Evolutionary conservation across 2,113 vertebrate species (phyloP), one percentile per base, ranked within the genome.

Genomic region (Prionailurus bengalensis): DNA sequence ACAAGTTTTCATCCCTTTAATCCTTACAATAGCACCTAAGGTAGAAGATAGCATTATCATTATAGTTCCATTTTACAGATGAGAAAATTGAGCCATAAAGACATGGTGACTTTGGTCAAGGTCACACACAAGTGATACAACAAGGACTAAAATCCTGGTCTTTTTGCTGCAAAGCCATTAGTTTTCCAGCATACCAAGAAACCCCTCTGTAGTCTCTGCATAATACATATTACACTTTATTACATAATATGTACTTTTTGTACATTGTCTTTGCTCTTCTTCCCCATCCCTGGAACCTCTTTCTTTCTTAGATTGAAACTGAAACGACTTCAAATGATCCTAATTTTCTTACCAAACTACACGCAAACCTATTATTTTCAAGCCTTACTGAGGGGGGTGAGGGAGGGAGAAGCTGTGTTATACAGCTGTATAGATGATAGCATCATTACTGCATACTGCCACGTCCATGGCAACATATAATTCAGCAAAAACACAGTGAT

Each of bases 321-420:
- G 65, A 92, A 98, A 97, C 12, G 15, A 97, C 92, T 97, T 97
- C 86, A 97, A 97, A 91, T 96, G 73, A 95, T 97, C 97, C 97
- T 96, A 97, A 96, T 98, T 98, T 98, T 97, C 94, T 95, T 96
- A 97, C 94, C 95, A 94, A 97, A 95, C 66, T 85, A 94, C 74
- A 91, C 76, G 74, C 95, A 98, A 96, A 96, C 97, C 97, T 97
- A 88, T 97, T 97, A 97, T 98, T 97, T 98, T 96, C 81, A 81
- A 92, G 92, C 81, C 61, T 92, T 85, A 48, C 92, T 79, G 31
- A 82, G 80, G 45, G 36, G 42, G 36, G 39, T 87, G 51, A 15
- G 80, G 65, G 65, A 95, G 42, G 45, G 68, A 95, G 71, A 98
- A 80, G 70, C 84, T 96, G 94, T 93, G 79, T 93, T 96, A 91